phyloP scores from a whole-genome alignment of 2,888 invertebrate species.

The Drosophila eohydei region DNA sequence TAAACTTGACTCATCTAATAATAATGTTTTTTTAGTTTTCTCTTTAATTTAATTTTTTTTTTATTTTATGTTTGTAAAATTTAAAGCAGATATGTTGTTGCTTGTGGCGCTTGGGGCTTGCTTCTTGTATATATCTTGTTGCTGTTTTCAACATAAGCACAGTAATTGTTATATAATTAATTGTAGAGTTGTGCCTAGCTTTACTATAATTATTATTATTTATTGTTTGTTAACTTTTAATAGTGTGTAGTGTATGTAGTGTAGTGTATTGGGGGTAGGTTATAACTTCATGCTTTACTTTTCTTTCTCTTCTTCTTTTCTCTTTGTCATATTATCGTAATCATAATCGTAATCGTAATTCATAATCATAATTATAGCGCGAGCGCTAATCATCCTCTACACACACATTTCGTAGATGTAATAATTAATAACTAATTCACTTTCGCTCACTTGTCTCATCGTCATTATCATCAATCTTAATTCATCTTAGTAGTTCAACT shows the following conservation, averaged over 20 bases:
- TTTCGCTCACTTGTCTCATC: slow-evolving; percentile 33
- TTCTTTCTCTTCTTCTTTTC: neutral
- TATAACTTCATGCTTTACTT: slow-evolving; percentile 65
- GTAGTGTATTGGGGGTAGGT: slow-evolving; percentile 30
- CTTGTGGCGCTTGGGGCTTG: slow-evolving; percentile 74
- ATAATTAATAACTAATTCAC: slow-evolving; percentile 68
- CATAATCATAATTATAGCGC: slow-evolving; percentile 65
- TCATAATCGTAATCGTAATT: slow-evolving; percentile 60
- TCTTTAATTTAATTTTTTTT: slow-evolving; percentile 14
- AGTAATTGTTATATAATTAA: slow-evolving; percentile 76
- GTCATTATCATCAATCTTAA: slow-evolving; percentile 47
- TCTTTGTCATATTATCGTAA: slow-evolving; percentile 36
- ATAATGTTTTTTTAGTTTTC: slow-evolving; percentile 22
- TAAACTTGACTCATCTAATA: slow-evolving; percentile 69
- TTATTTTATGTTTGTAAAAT: slow-evolving; percentile 56
- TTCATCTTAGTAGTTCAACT: slow-evolving; percentile 74
- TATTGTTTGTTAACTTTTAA: slow-evolving; percentile 72
- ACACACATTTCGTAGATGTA: slow-evolving; percentile 51
- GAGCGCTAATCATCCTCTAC: slow-evolving; percentile 32
- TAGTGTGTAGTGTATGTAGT: slow-evolving; percentile 52
- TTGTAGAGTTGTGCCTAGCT: slow-evolving; percentile 76
- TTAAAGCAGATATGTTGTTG: slow-evolving; percentile 81
- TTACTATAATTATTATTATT: slow-evolving; percentile 33
- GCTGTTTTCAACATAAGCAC: slow-evolving; percentile 75
- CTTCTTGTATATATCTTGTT: slow-evolving; percentile 50